Percentiles rank a stretch among this genome's conserved stretches.
These are phyloP conservation scores for Synergus japonicus DNA, from an alignment of 2,888 invertebrate species.

Conservation along the genomic window DNA sequence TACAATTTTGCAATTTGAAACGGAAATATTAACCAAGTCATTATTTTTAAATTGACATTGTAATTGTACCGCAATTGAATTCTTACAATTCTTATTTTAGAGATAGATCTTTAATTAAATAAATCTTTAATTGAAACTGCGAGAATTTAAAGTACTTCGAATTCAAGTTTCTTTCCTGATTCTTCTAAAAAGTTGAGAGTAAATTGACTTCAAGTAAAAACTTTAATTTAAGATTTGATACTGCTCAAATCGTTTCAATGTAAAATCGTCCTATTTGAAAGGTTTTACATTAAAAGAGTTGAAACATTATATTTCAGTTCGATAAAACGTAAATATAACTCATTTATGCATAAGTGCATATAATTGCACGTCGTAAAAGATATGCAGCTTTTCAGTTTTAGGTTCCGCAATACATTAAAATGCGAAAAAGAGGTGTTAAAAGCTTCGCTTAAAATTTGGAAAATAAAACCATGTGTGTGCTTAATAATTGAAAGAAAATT, in stretches of 20 bases:
- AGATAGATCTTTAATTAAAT: not conserved
- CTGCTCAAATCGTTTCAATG: not conserved
- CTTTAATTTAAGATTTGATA: not conserved
- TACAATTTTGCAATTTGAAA: not conserved
- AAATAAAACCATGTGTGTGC: not conserved
- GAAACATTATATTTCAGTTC: not conserved
- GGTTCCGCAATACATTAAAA: not conserved
- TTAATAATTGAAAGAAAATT: not conserved
- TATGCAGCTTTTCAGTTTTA: no score
- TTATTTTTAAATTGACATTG: no score
- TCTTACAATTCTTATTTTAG: no score
- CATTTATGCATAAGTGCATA: no score
- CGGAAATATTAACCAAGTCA: no score
- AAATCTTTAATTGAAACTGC: not conserved
- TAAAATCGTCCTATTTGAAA: no score
- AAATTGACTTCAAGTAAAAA: not conserved
- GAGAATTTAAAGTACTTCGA: not conserved
- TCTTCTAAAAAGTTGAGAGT: not conserved
- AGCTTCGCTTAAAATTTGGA: not conserved
- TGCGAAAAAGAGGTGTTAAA: not conserved
- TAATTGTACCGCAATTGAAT: no score
- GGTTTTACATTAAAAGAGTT: no score
- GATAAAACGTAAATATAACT: not conserved
- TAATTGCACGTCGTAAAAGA: no score
- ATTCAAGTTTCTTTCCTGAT: not conserved